phyloP scores from a whole-genome alignment of 2,113 vertebrate species.

The Paratilapia polleni region DNA sequence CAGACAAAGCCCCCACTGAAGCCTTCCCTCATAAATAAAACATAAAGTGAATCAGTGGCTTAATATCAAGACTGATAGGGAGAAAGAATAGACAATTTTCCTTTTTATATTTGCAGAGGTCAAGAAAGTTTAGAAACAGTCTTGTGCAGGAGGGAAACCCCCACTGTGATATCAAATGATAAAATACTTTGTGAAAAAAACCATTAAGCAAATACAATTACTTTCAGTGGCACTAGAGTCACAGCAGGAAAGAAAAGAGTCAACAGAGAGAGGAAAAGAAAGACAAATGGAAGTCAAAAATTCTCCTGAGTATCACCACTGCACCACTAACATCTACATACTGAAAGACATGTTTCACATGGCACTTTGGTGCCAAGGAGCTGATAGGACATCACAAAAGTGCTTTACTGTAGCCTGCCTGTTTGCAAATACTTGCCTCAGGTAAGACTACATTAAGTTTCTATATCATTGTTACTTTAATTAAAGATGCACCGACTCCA shows the following conservation, averaged over 20 bases:
- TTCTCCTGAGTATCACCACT: background rate
- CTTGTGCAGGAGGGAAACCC: background rate
- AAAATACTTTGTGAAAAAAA: background rate
- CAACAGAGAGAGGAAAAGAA: background rate
- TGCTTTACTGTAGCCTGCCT: too few species aligned
- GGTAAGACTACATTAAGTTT: too few species aligned
- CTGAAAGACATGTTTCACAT: too few species aligned
- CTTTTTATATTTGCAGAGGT: background rate
- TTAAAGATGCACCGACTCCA: too few species aligned
- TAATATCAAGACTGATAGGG: constrained; percentile 3
- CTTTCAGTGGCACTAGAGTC: background rate
- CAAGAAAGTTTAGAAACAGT: background rate
- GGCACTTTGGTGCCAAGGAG: too few species aligned
- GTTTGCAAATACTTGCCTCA: too few species aligned
- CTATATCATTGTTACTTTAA: too few species aligned
- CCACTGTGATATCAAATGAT: constrained; percentile 18
- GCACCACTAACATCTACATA: background rate
- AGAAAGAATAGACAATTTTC: background rate
- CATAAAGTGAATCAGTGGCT: constrained; percentile 6
- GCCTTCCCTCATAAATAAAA: constrained; percentile 37
- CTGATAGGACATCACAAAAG: too few species aligned
- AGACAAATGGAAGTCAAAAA: background rate
- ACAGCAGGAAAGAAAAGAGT: background rate
- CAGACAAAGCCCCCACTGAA: constrained; percentile 21
- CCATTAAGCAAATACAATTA: background rate